These are phyloP conservation scores for Thalpophila matura DNA, from an alignment of 2,888 invertebrate species.

Conservation along the genomic window DNA sequence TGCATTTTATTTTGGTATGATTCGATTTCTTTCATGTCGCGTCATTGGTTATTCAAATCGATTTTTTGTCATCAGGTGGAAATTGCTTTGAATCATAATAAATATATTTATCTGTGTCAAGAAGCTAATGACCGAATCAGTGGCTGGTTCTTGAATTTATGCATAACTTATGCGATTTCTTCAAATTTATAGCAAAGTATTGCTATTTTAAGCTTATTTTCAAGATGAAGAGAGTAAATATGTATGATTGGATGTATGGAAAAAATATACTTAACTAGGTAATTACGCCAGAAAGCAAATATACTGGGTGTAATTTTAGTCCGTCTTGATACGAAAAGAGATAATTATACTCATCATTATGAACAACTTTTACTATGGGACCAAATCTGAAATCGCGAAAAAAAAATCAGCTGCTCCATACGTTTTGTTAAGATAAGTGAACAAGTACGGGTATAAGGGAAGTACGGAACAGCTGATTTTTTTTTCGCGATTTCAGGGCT, in stretches of 20 bases:
- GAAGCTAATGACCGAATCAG: conserved; percentile 59
- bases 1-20: conserved; percentile 40
- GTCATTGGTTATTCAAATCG: conserved; percentile 55
- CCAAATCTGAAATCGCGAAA: too few relatives aligned
- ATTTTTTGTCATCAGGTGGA: conserved; percentile 50
- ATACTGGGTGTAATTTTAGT: too few relatives aligned
- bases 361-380: too few relatives aligned
- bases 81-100: conserved; percentile 53
- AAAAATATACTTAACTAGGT: conserved; percentile 8
- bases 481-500: too few relatives aligned
- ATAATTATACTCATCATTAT: too few relatives aligned
- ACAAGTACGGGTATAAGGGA: too few relatives aligned
- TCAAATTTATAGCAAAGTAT: conserved; percentile 18
- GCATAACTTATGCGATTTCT: conserved; percentile 38
- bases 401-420: too few relatives aligned
- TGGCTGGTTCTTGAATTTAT: conserved; percentile 34
- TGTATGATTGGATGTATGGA: background rate
- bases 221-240: conserved; percentile 12
- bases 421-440: too few relatives aligned
- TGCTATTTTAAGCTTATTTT: conserved; percentile 1
- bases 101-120: conserved; percentile 61
- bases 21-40: conserved; percentile 37
- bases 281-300: too few relatives aligned
- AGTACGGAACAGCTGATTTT: too few relatives aligned
- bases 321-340: too few relatives aligned